Base-by-base conservation (phyloP, 1,140 invertebrate species). In the Drosophila lacteicornis region DNA sequence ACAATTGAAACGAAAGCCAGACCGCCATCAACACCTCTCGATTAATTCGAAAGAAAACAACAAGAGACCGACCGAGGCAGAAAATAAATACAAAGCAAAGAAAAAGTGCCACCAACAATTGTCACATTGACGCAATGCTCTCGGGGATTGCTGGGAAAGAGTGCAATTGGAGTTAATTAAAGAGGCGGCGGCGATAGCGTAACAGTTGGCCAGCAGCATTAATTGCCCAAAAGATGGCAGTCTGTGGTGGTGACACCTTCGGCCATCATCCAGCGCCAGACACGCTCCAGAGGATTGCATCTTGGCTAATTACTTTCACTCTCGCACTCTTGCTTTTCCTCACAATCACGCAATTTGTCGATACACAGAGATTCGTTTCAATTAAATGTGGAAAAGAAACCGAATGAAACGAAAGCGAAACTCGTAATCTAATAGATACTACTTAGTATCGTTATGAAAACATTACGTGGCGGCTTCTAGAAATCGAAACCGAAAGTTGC, bases 141-240 rank as follows among this genome's bases (percentile, higher is more conserved):
- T 6, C 46, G 53, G 33, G 38, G 50, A 13, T 50, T 19, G 49
- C 49, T 60, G 42, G 51, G 62, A 46, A 62, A 70, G 45, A 59
- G 46, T 59, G 75, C 83, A 87, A 87, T 80, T 83, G 76, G 76
- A 84, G 85, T 90, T 90, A 88, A 88, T 88, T 88, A 84, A 88
- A 88, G 75, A 75, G 73, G 45, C 59, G 62, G 57, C 51, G 43
- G 60, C 61, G 66, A 70, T 70, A 70, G 67, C 66, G 75, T 79
- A 79, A 79, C 75, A 71, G 67, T 56, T 65, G 67, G 63, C 77
- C 74, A 58, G 55, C 74, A 49, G 55, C 53, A 78, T 75, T 86
- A 85, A 80, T 81, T 81, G 74, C 30, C 42, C 62, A 56, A 75
- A 82, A 60, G 8, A 50, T 61, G 49, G 27, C 6, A 30, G 27